Conservation (phyloP, 2,888 invertebrate genomes). For the Amphipoea oculea region DNA sequence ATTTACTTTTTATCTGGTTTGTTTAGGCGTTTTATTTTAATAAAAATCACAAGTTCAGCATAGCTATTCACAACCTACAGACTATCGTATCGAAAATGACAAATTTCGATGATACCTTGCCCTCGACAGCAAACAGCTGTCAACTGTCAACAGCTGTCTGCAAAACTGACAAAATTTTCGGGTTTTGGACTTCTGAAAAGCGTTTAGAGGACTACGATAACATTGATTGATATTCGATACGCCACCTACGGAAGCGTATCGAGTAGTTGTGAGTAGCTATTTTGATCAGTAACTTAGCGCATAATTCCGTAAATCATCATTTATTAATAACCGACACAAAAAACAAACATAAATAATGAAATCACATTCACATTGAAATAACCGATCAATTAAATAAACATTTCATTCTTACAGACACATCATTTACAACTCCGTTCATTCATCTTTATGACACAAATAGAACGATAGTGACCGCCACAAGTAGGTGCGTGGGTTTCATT, state of each 20-base stretch:
- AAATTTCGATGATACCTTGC: too few species aligned
- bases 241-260: too few species aligned
- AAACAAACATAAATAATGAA: background rate
- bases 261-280: background rate
- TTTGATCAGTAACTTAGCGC: background rate
- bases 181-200: too few species aligned
- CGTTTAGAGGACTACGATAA: too few species aligned
- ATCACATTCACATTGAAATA: background rate
- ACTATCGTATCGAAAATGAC: too few species aligned
- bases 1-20: background rate
- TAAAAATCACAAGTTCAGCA: background rate
- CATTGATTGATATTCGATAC: too few species aligned
- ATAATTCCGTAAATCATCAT: background rate
- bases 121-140: too few species aligned
- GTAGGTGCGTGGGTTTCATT: slow-evolving; percentile 67
- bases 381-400: slow-evolving; percentile 15
- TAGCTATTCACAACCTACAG: too few species aligned
- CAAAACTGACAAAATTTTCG: too few species aligned
- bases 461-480: slow-evolving; percentile 37
- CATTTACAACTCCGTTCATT: slow-evolving; percentile 29
- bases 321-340: background rate
- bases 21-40: background rate
- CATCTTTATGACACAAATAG: slow-evolving; percentile 38
- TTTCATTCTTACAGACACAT: slow-evolving; percentile 22
- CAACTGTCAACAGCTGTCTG: too few species aligned